Evolutionary conservation across 2,797 vertebrate species (phyloP).

Genomic region (Tokudaia tokunoshimensis): DNA sequence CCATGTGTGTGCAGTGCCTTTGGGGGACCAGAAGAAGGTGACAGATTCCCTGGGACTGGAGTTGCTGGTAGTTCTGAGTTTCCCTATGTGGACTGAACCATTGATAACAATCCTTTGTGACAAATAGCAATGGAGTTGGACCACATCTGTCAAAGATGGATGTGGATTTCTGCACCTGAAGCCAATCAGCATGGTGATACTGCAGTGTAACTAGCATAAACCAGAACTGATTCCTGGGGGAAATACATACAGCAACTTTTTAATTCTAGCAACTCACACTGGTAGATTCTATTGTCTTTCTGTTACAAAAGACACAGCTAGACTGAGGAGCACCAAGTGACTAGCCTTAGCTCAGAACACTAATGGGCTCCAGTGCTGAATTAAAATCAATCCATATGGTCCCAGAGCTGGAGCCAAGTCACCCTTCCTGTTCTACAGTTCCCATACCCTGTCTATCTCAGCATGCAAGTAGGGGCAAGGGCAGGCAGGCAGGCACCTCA

Average conservation of each 20-base stretch:
- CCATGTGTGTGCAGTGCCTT: too few relatives aligned
- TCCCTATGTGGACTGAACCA: background rate
- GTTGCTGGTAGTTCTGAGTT: background rate
- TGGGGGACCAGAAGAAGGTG: background rate
- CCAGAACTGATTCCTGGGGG: background rate
- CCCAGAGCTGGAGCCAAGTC: too few relatives aligned
- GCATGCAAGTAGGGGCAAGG: background rate
- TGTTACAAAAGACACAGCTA: background rate
- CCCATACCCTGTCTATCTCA: background rate
- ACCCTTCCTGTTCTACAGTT: rapidly evolving
- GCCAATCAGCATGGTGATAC: background rate
- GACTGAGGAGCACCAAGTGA: background rate
- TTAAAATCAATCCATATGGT: background rate
- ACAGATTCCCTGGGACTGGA: background rate
- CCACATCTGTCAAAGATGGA: background rate
- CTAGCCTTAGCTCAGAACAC: background rate
- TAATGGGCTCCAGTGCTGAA: background rate
- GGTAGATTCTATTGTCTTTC: background rate
- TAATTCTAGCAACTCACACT: background rate
- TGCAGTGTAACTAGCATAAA: background rate
- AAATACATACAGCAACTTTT: background rate
- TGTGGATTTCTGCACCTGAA: background rate
- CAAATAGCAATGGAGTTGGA: background rate
- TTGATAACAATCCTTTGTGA: background rate
- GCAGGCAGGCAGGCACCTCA: background rate